phyloP scores from a whole-genome alignment of 2,888 invertebrate species.

The Athalia cordata region DNA sequence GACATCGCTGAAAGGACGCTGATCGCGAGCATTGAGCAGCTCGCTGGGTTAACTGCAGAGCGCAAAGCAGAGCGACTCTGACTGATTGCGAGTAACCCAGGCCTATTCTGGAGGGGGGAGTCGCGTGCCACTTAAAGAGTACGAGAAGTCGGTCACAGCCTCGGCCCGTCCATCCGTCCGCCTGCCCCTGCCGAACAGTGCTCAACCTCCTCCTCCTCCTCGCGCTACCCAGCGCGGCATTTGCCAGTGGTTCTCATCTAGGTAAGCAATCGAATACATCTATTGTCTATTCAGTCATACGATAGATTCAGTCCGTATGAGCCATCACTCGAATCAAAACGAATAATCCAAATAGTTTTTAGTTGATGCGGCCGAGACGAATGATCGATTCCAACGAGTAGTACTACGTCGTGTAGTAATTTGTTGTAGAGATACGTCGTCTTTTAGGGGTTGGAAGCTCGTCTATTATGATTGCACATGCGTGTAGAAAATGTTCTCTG shows the following conservation, averaged over 20 bases:
- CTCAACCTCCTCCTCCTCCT: conserved; percentile 26
- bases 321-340: neutral
- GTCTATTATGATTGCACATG: no score
- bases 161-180: conserved; percentile 68
- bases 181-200: conserved; percentile 17
- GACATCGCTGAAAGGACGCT: no score
- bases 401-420: no score
- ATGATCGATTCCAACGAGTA: no score
- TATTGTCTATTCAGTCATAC: neutral
- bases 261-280: neutral
- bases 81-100: conserved; percentile 43
- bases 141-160: conserved; percentile 72
- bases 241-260: conserved; percentile 26
- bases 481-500: no score
- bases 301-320: neutral
- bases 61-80: neutral
- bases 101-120: conserved; percentile 56
- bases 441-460: no score
- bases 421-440: no score
- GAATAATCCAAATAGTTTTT: no score
- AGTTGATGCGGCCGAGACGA: no score
- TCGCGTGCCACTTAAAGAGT: conserved; percentile 71
- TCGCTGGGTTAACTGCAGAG: no score
- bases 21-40: neutral
- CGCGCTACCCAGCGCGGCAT: neutral